phyloP scores from a whole-genome alignment of 2,888 invertebrate species.

The Diplolepis rosae region DNA sequence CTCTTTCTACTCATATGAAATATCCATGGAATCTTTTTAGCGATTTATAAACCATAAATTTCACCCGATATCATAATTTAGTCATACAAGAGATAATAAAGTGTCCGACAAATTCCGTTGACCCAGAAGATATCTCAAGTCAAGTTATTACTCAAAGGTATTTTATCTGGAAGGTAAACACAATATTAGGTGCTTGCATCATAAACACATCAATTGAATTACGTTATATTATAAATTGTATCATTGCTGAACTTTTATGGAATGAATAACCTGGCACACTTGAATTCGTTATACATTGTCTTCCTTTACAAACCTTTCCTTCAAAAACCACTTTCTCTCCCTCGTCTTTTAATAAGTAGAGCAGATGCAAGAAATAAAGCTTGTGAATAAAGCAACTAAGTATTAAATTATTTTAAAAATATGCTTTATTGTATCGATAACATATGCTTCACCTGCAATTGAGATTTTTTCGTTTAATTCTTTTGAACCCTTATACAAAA shows the following conservation, averaged over 20 bases:
- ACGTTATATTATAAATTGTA: no score
- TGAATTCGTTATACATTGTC: constrained; percentile 20
- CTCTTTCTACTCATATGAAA: neutral
- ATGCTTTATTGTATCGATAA: no score
- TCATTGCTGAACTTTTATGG: neutral
- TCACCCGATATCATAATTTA: neutral
- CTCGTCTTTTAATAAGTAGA: constrained; percentile 10
- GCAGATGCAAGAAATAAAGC: neutral
- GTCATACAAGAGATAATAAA: neutral
- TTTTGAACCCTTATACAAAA: no score
- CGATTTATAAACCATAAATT: constrained; percentile 7
- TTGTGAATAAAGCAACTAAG: neutral
- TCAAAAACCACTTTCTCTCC: constrained; percentile 24
- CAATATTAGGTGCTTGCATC: no score
- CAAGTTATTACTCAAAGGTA: no score
- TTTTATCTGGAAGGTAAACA: no score
- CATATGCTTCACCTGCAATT: no score
- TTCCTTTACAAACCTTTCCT: neutral
- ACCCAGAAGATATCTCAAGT: no score
- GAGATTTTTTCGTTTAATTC: no score
- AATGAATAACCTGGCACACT: constrained; percentile 15
- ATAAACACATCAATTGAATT: no score
- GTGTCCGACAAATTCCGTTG: neutral
- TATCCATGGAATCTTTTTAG: neutral
- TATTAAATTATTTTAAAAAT: no score